Conservation (phyloP, 2,888 invertebrate genomes). For the Sinhomidia bicolor region DNA sequence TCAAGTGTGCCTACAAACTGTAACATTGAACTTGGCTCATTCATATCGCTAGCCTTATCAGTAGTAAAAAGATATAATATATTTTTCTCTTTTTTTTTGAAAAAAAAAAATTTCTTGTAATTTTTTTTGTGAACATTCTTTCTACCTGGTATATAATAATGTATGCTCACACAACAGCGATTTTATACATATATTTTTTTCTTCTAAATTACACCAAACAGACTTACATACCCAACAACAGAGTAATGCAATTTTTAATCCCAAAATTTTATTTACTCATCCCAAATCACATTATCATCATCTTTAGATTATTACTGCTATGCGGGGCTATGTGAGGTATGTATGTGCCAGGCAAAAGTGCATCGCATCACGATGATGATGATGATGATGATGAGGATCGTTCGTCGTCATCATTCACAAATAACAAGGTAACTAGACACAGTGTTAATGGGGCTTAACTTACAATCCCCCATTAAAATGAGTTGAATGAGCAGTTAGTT, state of each 20-base stretch:
- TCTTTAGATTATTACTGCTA: neutral
- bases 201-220: neutral
- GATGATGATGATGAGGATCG: neutral
- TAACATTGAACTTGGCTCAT: constrained; percentile 72
- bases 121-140: neutral
- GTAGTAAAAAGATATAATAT: neutral
- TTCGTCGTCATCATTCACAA: neutral
- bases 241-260: neutral
- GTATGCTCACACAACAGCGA: neutral
- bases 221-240: too few relatives aligned
- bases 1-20: constrained; percentile 55
- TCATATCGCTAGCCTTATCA: constrained; percentile 49
- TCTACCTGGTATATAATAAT: neutral
- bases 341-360: constrained; percentile 68
- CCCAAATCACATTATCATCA: too few relatives aligned
- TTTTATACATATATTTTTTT: constrained; percentile 24
- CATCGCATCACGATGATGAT: neutral
- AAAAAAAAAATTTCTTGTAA: constrained; percentile 31
- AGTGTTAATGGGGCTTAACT: constrained; percentile 66
- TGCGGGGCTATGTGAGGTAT: constrained; percentile 36
- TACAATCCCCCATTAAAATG: constrained; percentile 1
- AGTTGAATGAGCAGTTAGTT: neutral
- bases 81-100: constrained; percentile 26
- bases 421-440: constrained; percentile 47
- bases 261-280: constrained; percentile 28